A percentile compares a stretch with the other conserved stretches of the same genome.
These are phyloP conservation scores for Minunthozetes semirufus DNA, from an alignment of 2,888 invertebrate genomes.

Conservation along the genomic window DNA sequence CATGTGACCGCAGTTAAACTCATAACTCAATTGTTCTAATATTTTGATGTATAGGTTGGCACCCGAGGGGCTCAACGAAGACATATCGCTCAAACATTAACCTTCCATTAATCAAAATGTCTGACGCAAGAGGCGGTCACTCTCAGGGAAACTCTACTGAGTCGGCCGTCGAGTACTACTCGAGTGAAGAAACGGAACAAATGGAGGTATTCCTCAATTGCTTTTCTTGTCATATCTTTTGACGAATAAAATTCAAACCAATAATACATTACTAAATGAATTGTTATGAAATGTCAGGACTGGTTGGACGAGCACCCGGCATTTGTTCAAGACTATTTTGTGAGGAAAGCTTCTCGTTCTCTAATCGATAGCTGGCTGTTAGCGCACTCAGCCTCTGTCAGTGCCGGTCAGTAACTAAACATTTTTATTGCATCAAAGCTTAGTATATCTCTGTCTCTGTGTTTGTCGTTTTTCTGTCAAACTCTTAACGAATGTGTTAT, in stretches of 20 bases:
- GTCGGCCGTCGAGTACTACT: not conserved
- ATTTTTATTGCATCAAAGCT: not conserved
- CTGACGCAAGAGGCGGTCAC: not conserved
- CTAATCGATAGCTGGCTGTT: conserved; percentile 89
- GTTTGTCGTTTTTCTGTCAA: not conserved
- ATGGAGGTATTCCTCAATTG: not conserved
- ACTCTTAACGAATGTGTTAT: not conserved
- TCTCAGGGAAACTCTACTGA: not conserved
- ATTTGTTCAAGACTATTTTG: conserved; percentile 88
- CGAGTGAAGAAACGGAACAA: not conserved
- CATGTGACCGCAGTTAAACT: not conserved
- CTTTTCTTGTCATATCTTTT: not conserved
- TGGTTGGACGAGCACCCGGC: conserved; percentile 96
- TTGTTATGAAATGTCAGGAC: conserved; percentile 56
- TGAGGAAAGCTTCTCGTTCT: conserved; percentile 85
- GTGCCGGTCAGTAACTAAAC: conserved; percentile 22
- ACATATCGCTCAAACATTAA: conserved; percentile 25
- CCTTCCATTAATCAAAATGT: conserved; percentile 22
- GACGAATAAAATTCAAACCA: not conserved
- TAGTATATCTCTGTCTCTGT: conserved; percentile 10
- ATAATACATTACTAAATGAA: not conserved
- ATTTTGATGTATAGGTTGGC: conserved; percentile 29
- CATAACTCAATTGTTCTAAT: not conserved
- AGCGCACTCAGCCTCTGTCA: conserved; percentile 55
- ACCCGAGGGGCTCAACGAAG: conserved; percentile 35